Percentiles rank a stretch among this genome's conserved stretches.
Evolutionary conservation across 2,113 vertebrate genomes (phyloP).

Genomic region (Forbesichthys agassizii): DNA sequence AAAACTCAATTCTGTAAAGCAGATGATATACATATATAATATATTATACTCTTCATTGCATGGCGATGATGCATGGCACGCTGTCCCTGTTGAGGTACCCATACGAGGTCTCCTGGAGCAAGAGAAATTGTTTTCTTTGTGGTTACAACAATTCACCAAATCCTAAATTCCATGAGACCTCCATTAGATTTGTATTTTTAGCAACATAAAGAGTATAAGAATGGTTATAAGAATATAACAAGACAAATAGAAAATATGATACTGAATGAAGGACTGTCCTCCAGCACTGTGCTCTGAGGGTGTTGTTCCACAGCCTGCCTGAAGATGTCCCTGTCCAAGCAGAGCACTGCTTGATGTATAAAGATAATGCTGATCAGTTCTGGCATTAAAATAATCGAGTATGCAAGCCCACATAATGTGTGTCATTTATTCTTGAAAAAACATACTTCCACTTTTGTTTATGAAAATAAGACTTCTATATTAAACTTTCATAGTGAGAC

Average conservation of each 20-base stretch:
- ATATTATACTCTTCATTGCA: conserved; percentile 48
- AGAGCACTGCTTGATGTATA: conserved; percentile 48
- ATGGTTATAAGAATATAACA: no score
- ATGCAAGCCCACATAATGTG: conserved; percentile 16
- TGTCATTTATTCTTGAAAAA: conserved; percentile 3
- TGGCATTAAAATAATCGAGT: conserved; percentile 15
- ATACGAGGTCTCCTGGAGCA: conserved; percentile 20
- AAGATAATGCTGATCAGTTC: conserved; percentile 38
- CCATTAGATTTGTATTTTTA: no score
- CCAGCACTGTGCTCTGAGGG: conserved; percentile 21
- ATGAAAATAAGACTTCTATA: background rate
- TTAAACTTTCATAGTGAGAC: background rate
- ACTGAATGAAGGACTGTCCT: conserved; percentile 60
- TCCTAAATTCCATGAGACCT: conserved; percentile 24
- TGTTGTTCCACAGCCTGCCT: conserved; percentile 39
- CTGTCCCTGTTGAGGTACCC: conserved; percentile 47
- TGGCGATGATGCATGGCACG: conserved; percentile 42
- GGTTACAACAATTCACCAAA: conserved; percentile 32
- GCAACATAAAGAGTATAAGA: no score
- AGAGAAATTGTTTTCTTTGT: conserved; percentile 28
- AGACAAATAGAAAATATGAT: no score
- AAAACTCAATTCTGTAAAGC: conserved; percentile 53
- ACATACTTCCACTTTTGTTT: background rate
- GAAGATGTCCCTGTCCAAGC: conserved; percentile 27
- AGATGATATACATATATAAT: conserved; percentile 65